A percentile compares a stretch with the other conserved stretches of the same genome.
phyloP scores from a whole-genome alignment of 2,888 invertebrate species.

The Hirtodrosophila trivittata region DNA sequence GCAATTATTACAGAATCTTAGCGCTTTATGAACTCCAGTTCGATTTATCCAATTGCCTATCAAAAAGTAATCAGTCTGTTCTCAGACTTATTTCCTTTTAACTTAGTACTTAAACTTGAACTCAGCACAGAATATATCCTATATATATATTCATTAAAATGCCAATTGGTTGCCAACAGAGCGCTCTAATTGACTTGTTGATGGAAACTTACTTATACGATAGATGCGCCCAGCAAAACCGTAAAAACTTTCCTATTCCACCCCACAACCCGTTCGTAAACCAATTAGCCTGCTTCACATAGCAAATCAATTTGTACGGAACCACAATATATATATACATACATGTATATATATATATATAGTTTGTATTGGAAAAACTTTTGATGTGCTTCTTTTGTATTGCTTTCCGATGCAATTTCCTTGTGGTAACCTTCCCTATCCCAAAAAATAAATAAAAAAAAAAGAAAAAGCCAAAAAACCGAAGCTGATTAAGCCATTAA shows the following conservation, averaged over 20 bases:
- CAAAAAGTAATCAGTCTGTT: not conserved
- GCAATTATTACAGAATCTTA: too few species aligned
- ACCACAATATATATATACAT: conserved; percentile 26
- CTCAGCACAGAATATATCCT: too few species aligned
- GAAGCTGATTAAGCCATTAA: conserved; percentile 71
- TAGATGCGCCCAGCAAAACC: conserved; percentile 22
- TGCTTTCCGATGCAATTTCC: conserved; percentile 60
- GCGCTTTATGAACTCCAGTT: too few species aligned
- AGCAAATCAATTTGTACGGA: conserved; percentile 58
- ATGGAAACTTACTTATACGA: conserved; percentile 31
- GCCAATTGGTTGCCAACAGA: conserved; percentile 1
- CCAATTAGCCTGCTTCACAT: conserved; percentile 56
- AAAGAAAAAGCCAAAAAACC: conserved; percentile 22
- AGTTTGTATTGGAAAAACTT: conserved; percentile 48
- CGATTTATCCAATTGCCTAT: not conserved
- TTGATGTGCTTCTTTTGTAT: conserved; percentile 59
- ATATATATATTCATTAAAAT: too few species aligned
- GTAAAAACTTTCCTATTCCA: conserved; percentile 45
- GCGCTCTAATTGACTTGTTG: conserved; percentile 52
- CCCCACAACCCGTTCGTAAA: conserved; percentile 31
- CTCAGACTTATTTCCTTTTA: not conserved
- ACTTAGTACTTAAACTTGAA: too few species aligned
- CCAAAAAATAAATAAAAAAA: conserved; percentile 20
- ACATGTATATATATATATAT: too few species aligned
- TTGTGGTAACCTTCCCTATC: conserved; percentile 37